phyloP scores from a whole-genome alignment of 2,888 invertebrate genomes.

The Troglohyphantes excavatus region DNA sequence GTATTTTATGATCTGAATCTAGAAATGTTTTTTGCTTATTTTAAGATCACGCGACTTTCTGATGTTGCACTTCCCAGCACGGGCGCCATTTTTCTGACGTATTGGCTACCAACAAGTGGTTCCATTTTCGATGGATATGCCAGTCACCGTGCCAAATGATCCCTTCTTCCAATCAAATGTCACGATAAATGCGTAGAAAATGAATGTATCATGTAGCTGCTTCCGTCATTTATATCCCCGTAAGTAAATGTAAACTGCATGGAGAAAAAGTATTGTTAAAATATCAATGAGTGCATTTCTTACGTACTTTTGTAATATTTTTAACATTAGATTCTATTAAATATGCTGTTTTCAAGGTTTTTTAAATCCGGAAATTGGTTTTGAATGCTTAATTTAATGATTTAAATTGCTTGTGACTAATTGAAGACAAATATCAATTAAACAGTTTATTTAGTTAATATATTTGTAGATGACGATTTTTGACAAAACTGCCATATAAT shows the following conservation, averaged over 20 bases:
- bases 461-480: no score
- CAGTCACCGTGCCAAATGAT: constrained; percentile 34
- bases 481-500: no score
- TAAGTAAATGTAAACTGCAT: background rate
- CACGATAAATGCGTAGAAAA: constrained; percentile 12
- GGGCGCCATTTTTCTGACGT: constrained; percentile 13
- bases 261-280: no score
- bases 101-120: background rate
- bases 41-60: background rate
- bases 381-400: no score
- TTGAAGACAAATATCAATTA: no score
- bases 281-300: no score
- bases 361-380: no score
- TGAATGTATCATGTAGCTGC: background rate
- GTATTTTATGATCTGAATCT: background rate
- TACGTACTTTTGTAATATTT: no score
- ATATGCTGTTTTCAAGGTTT: no score
- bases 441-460: no score
- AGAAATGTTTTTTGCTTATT: background rate
- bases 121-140: constrained; percentile 6
- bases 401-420: no score
- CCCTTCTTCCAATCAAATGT: constrained; percentile 33
- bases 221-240: background rate
- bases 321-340: no score
- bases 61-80: constrained; percentile 44